Conservation (phyloP, 1,140 invertebrate genomes). For the Cephus cinctus region DNA sequence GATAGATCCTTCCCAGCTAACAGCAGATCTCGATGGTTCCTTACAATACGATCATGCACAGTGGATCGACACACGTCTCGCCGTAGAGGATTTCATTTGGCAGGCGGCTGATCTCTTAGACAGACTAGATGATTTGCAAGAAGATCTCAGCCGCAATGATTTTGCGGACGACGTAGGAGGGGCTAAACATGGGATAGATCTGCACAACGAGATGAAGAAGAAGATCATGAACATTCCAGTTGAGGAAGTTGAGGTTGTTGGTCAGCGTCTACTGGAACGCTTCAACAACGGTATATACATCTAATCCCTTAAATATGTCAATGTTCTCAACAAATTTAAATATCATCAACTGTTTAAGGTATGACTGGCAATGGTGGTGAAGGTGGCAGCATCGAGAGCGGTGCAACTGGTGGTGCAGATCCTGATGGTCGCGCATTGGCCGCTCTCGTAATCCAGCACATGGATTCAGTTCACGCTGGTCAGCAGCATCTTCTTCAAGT, state of each 20-base stretch:
- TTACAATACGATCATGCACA: constrained; percentile 93
- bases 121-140: constrained; percentile 86
- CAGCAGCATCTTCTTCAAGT: constrained; percentile 88
- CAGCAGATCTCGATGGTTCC: constrained; percentile 89
- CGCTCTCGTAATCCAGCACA: constrained; percentile 70
- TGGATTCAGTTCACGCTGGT: constrained; percentile 81
- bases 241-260: constrained; percentile 83
- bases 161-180: constrained; percentile 90
- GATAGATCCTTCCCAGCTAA: constrained; percentile 89
- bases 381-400: constrained; percentile 57
- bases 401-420: constrained; percentile 65
- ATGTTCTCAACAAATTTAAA: constrained; percentile 3
- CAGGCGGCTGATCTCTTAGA: constrained; percentile 90
- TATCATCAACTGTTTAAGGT: constrained; percentile 25
- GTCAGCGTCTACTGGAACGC: constrained; percentile 67
- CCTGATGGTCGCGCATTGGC: constrained; percentile 69
- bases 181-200: constrained; percentile 86
- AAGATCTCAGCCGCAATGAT: constrained; percentile 86
- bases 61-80: constrained; percentile 93
- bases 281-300: constrained; percentile 42
- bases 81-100: constrained; percentile 94
- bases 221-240: constrained; percentile 91
- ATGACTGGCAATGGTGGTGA: constrained; percentile 39
- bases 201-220: constrained; percentile 93
- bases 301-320: too few relatives aligned